These are phyloP conservation scores for Macrophya annulata DNA, from an alignment of 2,888 invertebrate species.

Conservation along the genomic window DNA sequence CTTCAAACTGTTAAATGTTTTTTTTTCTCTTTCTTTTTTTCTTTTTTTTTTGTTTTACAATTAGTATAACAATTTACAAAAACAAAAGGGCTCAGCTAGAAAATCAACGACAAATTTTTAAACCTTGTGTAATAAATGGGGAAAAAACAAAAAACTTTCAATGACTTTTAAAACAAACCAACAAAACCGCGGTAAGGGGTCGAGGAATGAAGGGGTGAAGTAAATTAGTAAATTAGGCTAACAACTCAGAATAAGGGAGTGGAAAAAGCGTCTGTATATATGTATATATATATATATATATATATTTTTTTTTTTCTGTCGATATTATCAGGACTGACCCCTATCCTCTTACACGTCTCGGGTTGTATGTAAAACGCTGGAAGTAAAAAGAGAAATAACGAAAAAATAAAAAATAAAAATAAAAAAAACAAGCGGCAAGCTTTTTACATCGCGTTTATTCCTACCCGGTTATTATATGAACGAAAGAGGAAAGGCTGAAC, in stretches of 20 bases:
- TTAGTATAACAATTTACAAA: neutral
- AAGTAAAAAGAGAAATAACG: neutral
- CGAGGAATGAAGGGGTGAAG: neutral
- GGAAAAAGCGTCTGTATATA: slow-evolving; percentile 9
- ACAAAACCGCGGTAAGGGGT: neutral
- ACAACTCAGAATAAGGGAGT: neutral
- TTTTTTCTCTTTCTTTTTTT: too few relatives aligned
- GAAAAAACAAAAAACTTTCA: neutral
- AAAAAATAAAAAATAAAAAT: neutral
- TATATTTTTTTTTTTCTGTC: neutral
- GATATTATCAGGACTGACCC: slow-evolving; percentile 25
- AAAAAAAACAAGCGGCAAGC: slow-evolving; percentile 8
- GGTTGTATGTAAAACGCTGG: neutral
- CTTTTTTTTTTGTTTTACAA: too few relatives aligned
- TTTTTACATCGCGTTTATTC: slow-evolving; percentile 39
- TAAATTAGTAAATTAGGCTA: slow-evolving; percentile 33
- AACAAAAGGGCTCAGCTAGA: neutral
- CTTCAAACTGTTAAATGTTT: too few relatives aligned
- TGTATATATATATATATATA: too few relatives aligned
- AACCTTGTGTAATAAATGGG: neutral
- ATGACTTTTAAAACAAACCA: neutral
- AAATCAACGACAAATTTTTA: neutral
- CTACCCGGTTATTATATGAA: slow-evolving; percentile 19
- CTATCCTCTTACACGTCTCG: slow-evolving; percentile 8
- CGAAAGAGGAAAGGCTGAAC: neutral